Evolutionary conservation across 2,797 vertebrate species (phyloP).

Genomic region (Anableps anableps): DNA sequence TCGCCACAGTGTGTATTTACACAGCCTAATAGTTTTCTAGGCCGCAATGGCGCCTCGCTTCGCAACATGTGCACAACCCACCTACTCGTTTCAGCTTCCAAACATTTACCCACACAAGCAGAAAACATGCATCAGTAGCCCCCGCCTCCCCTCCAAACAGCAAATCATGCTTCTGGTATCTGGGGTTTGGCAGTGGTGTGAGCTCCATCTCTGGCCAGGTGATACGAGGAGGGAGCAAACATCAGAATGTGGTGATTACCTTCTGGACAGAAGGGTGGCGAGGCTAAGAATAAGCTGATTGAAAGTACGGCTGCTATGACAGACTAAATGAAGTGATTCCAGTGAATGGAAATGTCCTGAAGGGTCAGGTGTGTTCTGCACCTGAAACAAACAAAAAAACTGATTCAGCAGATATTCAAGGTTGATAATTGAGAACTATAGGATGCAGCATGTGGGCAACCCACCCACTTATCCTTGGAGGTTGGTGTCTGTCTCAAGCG

Average conservation of each 20-base stretch:
- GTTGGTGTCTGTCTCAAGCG: too few relatives aligned
- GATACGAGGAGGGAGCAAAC: conserved; percentile 42
- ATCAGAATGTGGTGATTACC: conserved; percentile 43
- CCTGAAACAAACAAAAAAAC: background rate
- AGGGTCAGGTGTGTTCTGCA: conserved; percentile 33
- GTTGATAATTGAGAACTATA: background rate
- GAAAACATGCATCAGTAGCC: conserved; percentile 44
- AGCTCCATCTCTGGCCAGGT: conserved; percentile 49
- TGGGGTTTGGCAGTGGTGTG: conserved; percentile 44
- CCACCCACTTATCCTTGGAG: too few relatives aligned
- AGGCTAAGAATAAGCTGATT: conserved; percentile 42
- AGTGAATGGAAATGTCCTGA: conserved; percentile 57
- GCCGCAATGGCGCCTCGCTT: conserved; percentile 83
- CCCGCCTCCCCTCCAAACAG: conserved; percentile 42
- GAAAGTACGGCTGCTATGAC: conserved; percentile 29
- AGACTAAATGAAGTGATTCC: conserved; percentile 44
- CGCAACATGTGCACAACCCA: conserved; percentile 79
- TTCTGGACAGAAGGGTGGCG: conserved; percentile 35
- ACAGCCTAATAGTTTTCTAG: conserved; percentile 83
- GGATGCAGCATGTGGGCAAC: too few relatives aligned
- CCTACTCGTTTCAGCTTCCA: conserved; percentile 54
- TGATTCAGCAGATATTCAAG: background rate
- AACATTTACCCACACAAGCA: conserved; percentile 32
- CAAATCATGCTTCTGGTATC: conserved; percentile 66
- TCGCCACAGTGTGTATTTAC: conserved; percentile 83